A percentile compares a stretch with the other conserved stretches of the same genome.
Conservation (phyloP, 1,140 invertebrate genomes). For the Ectropis grisescens region DNA sequence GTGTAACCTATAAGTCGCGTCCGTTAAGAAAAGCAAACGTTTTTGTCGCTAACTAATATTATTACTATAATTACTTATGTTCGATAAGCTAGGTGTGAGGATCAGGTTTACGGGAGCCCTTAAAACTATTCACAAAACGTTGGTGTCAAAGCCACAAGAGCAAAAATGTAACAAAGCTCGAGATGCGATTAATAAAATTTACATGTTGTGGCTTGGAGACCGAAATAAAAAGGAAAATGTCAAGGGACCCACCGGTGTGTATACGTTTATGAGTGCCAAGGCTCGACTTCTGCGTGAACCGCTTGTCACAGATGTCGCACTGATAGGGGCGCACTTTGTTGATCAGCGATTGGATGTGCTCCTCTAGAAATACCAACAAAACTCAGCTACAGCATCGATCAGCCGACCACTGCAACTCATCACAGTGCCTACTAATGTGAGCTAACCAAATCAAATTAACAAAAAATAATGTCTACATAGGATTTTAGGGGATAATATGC, state of each 20-base stretch:
- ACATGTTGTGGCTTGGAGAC: slow-evolving; percentile 63
- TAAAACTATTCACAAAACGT: slow-evolving; percentile 67
- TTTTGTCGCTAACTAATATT: too few species aligned
- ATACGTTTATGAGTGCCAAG: slow-evolving; percentile 87
- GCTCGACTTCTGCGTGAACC: slow-evolving; percentile 84
- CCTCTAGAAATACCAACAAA: slow-evolving; percentile 70
- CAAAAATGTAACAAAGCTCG: slow-evolving; percentile 16
- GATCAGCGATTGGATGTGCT: slow-evolving; percentile 72
- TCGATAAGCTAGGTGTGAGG: too few species aligned
- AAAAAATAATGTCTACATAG: slow-evolving; percentile 58
- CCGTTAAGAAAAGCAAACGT: too few species aligned
- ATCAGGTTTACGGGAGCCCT: slow-evolving; percentile 37
- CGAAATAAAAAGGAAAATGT: slow-evolving; percentile 56
- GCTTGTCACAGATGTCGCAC: slow-evolving; percentile 82
- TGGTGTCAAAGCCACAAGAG: slow-evolving; percentile 61
- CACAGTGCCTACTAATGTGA: slow-evolving; percentile 52
- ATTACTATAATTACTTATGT: too few species aligned
- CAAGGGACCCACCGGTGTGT: slow-evolving; percentile 78
- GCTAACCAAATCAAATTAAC: slow-evolving; percentile 42
- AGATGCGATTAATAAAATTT: slow-evolving; percentile 9
- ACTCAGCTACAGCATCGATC: slow-evolving; percentile 55
- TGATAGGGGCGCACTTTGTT: slow-evolving; percentile 79
- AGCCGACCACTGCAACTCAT: slow-evolving; percentile 21
- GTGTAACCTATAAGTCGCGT: slow-evolving; percentile 31
- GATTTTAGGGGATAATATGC: slow-evolving; percentile 68